These are phyloP conservation scores for Trisateles emortualis DNA, from an alignment of 2,888 invertebrate genomes.

Conservation along the genomic window DNA sequence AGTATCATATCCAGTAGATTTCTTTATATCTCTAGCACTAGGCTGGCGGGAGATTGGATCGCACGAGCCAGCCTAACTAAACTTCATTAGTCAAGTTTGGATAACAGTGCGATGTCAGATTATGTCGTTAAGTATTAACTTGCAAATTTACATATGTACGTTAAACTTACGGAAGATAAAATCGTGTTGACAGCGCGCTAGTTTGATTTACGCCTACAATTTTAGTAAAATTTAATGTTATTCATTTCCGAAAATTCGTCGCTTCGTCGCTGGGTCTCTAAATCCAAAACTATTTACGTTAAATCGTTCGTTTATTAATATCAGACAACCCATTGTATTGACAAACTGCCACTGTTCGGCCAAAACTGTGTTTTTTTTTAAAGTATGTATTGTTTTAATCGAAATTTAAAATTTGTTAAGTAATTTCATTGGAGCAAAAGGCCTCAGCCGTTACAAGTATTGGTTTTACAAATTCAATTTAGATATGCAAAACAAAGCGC, in stretches of 20 bases:
- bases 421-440: neutral
- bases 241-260: no score
- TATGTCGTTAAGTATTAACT: slow-evolving; percentile 56
- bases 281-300: no score
- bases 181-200: neutral
- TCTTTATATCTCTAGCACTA: slow-evolving; percentile 39
- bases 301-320: no score
- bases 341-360: no score
- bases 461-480: slow-evolving; percentile 29
- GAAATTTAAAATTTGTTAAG: no score
- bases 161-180: slow-evolving; percentile 9
- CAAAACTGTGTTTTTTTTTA: no score
- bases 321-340: no score
- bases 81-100: slow-evolving; percentile 78
- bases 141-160: slow-evolving; percentile 37
- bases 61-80: slow-evolving; percentile 73
- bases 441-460: neutral
- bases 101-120: slow-evolving; percentile 62
- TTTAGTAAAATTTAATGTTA: no score
- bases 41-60: slow-evolving; percentile 73
- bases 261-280: no score
- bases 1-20: slow-evolving; percentile 38
- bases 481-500: slow-evolving; percentile 28
- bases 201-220: neutral
- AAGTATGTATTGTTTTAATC: no score